Conservation (phyloP, 2,113 vertebrate species). For the Rhinoptilus africanus region DNA sequence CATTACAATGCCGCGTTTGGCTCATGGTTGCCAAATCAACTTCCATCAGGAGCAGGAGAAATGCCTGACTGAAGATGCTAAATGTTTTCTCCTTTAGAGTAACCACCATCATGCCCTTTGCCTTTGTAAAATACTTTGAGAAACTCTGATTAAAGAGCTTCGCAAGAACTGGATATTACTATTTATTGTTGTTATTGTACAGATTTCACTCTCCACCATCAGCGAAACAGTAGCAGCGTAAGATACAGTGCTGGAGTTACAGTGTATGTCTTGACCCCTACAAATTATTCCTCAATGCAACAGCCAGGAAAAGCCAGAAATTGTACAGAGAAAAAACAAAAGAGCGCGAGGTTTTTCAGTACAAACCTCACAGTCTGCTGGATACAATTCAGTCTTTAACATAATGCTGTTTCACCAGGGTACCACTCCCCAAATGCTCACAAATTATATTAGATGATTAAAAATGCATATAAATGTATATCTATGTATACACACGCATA, state of each 20-base stretch:
- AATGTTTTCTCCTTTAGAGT: background rate
- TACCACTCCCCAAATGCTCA: background rate
- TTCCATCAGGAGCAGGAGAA: background rate
- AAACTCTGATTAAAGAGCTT: background rate
- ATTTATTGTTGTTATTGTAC: background rate
- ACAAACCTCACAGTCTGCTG: background rate
- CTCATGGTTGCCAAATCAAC: background rate
- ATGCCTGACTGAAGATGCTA: background rate
- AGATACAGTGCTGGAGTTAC: background rate
- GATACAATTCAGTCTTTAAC: background rate
- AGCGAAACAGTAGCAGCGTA: background rate
- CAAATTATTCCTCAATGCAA: slow-evolving; percentile 6
- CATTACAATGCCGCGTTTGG: accelerated
- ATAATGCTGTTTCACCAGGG: background rate
- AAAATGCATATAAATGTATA: background rate
- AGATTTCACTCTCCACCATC: background rate
- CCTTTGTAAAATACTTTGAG: background rate
- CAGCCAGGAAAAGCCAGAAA: background rate
- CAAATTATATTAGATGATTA: background rate
- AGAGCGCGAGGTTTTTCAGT: background rate
- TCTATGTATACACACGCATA: no score
- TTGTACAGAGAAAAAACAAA: background rate
- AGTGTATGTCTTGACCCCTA: background rate
- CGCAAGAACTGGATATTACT: background rate
- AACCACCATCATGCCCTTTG: background rate